Evolutionary conservation across 2,797 vertebrate species (phyloP).

Genomic region (Rhabdophis nuchalis): DNA sequence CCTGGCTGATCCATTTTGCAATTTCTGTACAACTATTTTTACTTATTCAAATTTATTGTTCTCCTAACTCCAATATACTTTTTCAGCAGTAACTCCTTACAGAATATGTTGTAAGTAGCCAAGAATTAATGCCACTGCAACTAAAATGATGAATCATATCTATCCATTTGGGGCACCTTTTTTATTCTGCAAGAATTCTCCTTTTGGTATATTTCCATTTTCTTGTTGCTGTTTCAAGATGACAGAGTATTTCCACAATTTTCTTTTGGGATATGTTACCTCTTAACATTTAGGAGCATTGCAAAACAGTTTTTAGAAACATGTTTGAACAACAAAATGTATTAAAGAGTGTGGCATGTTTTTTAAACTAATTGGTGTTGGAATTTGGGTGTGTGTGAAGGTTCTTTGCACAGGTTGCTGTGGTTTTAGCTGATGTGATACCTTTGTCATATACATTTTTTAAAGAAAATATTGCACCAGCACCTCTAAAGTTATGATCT

Average conservation of each 20-base stretch:
- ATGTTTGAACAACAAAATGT: not conserved
- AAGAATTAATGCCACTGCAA: not conserved
- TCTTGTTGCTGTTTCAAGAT: not conserved
- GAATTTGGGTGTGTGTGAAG: not conserved
- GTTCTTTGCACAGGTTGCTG: not conserved
- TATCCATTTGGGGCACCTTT: not conserved
- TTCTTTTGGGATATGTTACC: not conserved
- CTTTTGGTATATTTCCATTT: not conserved
- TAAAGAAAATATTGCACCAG: not conserved
- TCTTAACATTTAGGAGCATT: not conserved
- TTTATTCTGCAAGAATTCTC: not conserved
- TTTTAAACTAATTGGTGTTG: not conserved
- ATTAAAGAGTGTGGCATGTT: not conserved
- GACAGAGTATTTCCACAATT: not conserved
- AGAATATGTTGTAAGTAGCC: not conserved
- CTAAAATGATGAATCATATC: not conserved
- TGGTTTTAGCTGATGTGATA: not conserved
- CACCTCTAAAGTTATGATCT: not conserved
- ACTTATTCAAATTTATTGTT: not conserved
- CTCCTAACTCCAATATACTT: not conserved
- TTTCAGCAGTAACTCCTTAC: not conserved
- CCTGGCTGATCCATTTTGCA: not conserved
- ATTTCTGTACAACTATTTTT: not conserved
- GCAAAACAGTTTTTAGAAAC: not conserved
- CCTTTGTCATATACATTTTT: too few species aligned